These are phyloP conservation scores for Drosophila pseudotakahashii DNA, from an alignment of 2,888 invertebrate genomes.

Conservation along the genomic window DNA sequence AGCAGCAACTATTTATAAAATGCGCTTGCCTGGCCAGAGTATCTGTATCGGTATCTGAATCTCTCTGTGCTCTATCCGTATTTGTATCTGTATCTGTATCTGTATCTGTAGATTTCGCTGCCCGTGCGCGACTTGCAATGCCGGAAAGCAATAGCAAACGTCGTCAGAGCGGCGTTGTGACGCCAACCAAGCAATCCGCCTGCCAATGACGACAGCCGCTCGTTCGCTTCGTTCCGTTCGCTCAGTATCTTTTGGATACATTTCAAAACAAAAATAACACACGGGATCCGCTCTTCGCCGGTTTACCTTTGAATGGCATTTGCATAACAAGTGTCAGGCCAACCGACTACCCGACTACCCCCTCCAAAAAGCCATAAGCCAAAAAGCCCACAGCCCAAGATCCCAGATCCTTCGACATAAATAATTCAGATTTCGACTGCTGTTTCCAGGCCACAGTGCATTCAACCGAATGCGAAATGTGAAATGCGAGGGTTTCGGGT, in stretches of 20 bases:
- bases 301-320: slow-evolving; percentile 68
- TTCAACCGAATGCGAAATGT: slow-evolving; percentile 60
- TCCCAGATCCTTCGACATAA: slow-evolving; percentile 39
- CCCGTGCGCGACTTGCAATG: slow-evolving; percentile 63
- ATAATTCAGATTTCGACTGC: slow-evolving; percentile 57
- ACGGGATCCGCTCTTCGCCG: slow-evolving; percentile 45
- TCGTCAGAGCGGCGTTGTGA: slow-evolving; percentile 64
- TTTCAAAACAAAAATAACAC: slow-evolving; percentile 42
- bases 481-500: slow-evolving; percentile 27
- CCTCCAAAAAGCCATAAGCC: neutral
- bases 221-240: slow-evolving; percentile 5
- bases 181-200: slow-evolving; percentile 39
- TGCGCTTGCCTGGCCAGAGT: slow-evolving; percentile 63
- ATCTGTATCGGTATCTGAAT: slow-evolving; percentile 40
- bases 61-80: slow-evolving; percentile 3
- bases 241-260: slow-evolving; percentile 58
- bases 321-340: slow-evolving; percentile 68
- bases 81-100: slow-evolving; percentile 16
- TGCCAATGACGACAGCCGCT: slow-evolving; percentile 64
- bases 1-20: slow-evolving; percentile 75
- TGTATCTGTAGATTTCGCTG: slow-evolving; percentile 17
- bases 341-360: neutral
- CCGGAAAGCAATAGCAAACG: slow-evolving; percentile 66
- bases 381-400: slow-evolving; percentile 11
- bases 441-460: slow-evolving; percentile 64